Conservation (phyloP, 2,888 invertebrate species). For the Tyria jacobaeae region DNA sequence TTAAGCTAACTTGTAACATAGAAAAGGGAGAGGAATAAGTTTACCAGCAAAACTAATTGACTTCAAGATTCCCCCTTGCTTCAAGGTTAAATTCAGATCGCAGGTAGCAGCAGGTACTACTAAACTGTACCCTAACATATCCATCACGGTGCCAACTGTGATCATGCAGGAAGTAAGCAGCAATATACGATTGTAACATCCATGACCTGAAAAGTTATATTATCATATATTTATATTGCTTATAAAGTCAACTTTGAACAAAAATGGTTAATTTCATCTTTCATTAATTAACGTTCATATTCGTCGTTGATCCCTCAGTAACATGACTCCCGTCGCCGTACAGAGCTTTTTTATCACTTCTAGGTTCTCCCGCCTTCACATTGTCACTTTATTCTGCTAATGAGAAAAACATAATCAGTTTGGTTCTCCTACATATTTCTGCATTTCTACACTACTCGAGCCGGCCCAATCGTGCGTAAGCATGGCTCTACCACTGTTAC, state of each 20-base stretch:
- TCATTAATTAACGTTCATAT: no score
- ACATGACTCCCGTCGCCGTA: background rate
- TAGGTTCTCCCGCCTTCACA: no score
- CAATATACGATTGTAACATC: slow-evolving; percentile 44
- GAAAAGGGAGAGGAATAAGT: background rate
- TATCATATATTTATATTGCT: background rate
- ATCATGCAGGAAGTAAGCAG: slow-evolving; percentile 47
- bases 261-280: no score
- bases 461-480: no score
- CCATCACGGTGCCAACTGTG: slow-evolving; percentile 41
- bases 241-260: no score
- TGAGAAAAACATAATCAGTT: no score
- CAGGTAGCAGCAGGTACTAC: slow-evolving; percentile 51
- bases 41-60: slow-evolving; percentile 53
- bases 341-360: no score
- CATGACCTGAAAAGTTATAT: slow-evolving; percentile 39
- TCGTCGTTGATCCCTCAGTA: no score
- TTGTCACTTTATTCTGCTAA: no score
- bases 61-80: slow-evolving; percentile 46
- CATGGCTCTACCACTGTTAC: no score
- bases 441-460: no score
- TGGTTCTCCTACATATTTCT: no score
- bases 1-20: background rate
- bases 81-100: slow-evolving; percentile 45
- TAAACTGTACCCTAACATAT: slow-evolving; percentile 52